Evolutionary conservation across 2,888 invertebrate species (phyloP), one percentile per base, ranked within the genome.

Genomic region (Drosophila rellima): DNA sequence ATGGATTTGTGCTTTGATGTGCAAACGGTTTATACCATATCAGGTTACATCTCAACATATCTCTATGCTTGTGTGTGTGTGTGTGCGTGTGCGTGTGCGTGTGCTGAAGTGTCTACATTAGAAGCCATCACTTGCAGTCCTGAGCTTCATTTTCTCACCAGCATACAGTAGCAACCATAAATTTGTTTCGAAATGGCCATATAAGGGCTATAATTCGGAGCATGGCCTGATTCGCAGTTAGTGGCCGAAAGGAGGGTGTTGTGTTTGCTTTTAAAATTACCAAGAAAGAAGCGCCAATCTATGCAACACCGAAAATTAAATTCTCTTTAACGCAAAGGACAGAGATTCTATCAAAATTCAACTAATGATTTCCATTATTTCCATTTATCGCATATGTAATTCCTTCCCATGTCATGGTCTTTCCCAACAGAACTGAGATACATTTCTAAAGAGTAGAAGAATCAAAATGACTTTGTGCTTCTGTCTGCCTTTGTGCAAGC

Each of bases 1-100:
- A 82, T 85, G 82, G 85, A 85, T 85, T 80, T 82, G 85, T 71
- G 82, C 85, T 80, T 82, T 82, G 85, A 80, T 82, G 80, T 82
- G 82, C 86, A 73, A 80, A 75, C 75, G 75, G 75, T 64, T 61
- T 70, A 72, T 67, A 52, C 66, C 78, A 37, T 74, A 74, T 74
- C 60, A 74, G 45, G 18, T 44, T 39, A 47, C 62, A 62, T 31
- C 54, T 39, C 18, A 39, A 45, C 35, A 48, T 44, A 44, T 26
- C 18, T 48, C 6, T 7, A 23, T 40, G 6, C 17, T 0, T 31
- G 33, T 18, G 18, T 26, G 50, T 8, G 15, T 65, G n/a, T 52
- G 48, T 20, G 48, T 50, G 39, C 4, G 26, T 31, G 55, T 37
- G 67, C 40, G 45, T 50, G 44, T 61, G 79, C 64, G 77, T 76